These are phyloP conservation scores for Leptoteleia sp. DNA, from an alignment of 1,140 invertebrate genomes.

Conservation along the genomic window DNA sequence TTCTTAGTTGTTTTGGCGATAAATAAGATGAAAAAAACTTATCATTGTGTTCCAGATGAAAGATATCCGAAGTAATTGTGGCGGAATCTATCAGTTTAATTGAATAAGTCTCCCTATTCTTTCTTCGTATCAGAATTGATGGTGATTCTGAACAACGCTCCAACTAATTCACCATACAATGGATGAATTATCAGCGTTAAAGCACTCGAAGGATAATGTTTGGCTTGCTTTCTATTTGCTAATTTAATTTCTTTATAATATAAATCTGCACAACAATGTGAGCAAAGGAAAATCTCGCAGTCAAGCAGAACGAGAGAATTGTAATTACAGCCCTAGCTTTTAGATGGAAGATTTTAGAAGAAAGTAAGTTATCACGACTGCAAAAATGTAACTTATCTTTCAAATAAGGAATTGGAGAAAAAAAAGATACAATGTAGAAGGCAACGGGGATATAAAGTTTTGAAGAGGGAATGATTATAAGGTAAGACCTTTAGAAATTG, in stretches of 20 bases:
- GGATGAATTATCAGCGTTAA: conserved; percentile 80
- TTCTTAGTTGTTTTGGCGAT: conserved; percentile 4
- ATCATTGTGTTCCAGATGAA: conserved; percentile 2
- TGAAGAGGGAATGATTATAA: conserved; percentile 12
- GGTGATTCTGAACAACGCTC: conserved; percentile 60
- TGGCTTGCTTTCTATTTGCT: conserved; percentile 50
- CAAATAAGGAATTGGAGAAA: too few species aligned
- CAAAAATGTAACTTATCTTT: too few species aligned
- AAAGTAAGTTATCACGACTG: too few species aligned
- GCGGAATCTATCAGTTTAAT: conserved; percentile 46
- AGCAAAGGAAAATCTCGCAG: too few species aligned
- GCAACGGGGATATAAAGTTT: neutral
- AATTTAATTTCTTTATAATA: too few species aligned
- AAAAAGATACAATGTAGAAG: too few species aligned
- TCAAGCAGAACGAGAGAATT: too few species aligned
- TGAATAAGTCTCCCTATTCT: conserved; percentile 36
- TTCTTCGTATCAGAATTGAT: conserved; percentile 28
- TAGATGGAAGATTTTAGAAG: too few species aligned
- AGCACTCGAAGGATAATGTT: conserved; percentile 14
- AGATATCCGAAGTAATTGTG: conserved; percentile 1
- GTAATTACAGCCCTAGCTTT: too few species aligned
- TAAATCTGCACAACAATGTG: too few species aligned
- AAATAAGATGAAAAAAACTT: conserved; percentile 5
- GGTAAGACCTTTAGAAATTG: conserved; percentile 34
- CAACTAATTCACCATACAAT: conserved; percentile 79